Evolutionary conservation across 2,888 invertebrate genomes (phyloP).

Genomic region (Cyclophora albipunctata): DNA sequence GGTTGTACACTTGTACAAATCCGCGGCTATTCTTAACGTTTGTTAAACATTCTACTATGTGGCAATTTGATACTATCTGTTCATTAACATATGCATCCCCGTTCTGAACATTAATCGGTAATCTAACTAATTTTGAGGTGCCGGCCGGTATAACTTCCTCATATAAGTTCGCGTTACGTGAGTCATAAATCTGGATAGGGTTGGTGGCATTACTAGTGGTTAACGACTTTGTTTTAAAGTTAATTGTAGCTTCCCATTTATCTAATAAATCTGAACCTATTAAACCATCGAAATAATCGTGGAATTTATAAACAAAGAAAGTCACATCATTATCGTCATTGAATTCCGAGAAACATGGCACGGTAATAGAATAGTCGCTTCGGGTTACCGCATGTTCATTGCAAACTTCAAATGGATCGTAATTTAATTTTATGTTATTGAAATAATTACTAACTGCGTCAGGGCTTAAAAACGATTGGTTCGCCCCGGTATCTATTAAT

Average conservation of each 20-base stretch:
- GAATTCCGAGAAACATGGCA: slow-evolving; percentile 19
- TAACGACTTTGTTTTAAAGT: slow-evolving; percentile 15
- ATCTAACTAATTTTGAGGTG: slow-evolving; percentile 15
- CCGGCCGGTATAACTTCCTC: slow-evolving; percentile 22
- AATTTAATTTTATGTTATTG: slow-evolving; percentile 7
- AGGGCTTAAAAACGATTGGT: too few relatives aligned
- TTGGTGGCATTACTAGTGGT: slow-evolving; percentile 9
- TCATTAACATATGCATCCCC: slow-evolving; percentile 16
- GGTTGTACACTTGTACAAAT: slow-evolving; percentile 18
- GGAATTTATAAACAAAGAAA: slow-evolving; percentile 23
- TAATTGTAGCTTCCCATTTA: slow-evolving; percentile 19
- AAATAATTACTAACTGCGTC: background rate
- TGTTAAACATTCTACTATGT: slow-evolving; percentile 19
- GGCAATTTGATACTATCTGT: slow-evolving; percentile 19
- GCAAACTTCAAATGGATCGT: slow-evolving; percentile 22
- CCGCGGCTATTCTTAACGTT: slow-evolving; percentile 18
- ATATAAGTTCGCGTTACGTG: slow-evolving; percentile 18
- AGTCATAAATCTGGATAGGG: slow-evolving; percentile 16
- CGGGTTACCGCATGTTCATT: slow-evolving; percentile 20
- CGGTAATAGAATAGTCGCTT: slow-evolving; percentile 20
- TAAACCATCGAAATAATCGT: slow-evolving; percentile 18
- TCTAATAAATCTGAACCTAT: slow-evolving; percentile 16
- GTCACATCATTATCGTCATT: slow-evolving; percentile 10
- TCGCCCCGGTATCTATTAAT: too few relatives aligned
- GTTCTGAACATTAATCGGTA: slow-evolving; percentile 15